phyloP scores from a whole-genome alignment of 2,797 vertebrate genomes.

The Gouania willdenowi region DNA sequence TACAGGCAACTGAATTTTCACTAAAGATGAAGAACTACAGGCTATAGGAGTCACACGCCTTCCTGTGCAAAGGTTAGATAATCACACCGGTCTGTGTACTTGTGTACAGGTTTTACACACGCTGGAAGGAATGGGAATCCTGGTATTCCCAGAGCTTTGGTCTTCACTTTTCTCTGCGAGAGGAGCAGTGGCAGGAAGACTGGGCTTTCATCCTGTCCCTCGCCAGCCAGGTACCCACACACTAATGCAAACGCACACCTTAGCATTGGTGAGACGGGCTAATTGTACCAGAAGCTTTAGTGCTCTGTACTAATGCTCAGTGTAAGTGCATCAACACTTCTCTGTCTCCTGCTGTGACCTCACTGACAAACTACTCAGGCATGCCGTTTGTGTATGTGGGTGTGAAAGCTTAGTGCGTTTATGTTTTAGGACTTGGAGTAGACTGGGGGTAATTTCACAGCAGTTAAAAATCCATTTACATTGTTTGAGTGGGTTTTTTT shows the following conservation, averaged over 20 bases:
- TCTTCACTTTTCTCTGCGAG: slow-evolving; percentile 92
- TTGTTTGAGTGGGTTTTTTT: not conserved
- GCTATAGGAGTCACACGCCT: not conserved
- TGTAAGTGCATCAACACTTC: slow-evolving; percentile 42
- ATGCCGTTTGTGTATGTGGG: slow-evolving; percentile 33
- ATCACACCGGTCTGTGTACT: slow-evolving; percentile 1
- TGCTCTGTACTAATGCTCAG: slow-evolving; percentile 16
- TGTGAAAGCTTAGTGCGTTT: slow-evolving; percentile 22
- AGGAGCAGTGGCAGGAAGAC: slow-evolving; percentile 98
- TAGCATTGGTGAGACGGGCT: not conserved
- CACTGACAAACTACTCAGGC: slow-evolving; percentile 38
- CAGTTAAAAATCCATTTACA: slow-evolving; percentile 4
- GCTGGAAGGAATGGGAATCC: slow-evolving; percentile 99
- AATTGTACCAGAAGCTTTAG: slow-evolving; percentile 38
- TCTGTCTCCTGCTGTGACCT: slow-evolving; percentile 24
- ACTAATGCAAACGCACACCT: slow-evolving; percentile 2
- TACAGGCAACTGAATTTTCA: slow-evolving; percentile 2
- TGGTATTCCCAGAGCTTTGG: slow-evolving; percentile 99
- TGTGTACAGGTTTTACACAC: slow-evolving; percentile 90
- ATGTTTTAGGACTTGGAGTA: not conserved
- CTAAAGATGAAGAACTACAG: slow-evolving; percentile 4
- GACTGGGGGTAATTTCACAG: slow-evolving; percentile 5
- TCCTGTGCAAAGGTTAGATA: slow-evolving; percentile 13
- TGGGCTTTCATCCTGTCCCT: slow-evolving; percentile 98
- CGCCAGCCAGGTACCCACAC: slow-evolving; percentile 87